These are phyloP conservation scores for Characodon lateralis DNA, from an alignment of 2,797 vertebrate species.

Conservation along the genomic window DNA sequence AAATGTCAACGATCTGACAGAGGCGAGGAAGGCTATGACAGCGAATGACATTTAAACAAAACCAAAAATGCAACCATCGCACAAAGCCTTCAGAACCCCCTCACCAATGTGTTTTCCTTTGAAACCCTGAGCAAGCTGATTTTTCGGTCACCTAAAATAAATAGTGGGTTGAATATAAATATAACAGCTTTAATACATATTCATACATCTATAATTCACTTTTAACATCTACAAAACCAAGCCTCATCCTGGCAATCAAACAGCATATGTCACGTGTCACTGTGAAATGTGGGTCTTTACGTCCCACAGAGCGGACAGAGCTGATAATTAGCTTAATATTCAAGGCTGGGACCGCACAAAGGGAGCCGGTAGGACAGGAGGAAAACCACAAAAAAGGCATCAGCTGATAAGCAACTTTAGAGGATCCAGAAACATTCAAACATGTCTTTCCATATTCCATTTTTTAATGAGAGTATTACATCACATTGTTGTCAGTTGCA, in stretches of 20 bases:
- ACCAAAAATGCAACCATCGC: background rate
- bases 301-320: constrained; percentile 53
- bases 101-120: constrained; percentile 1
- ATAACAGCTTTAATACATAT: background rate
- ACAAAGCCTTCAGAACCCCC: background rate
- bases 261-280: constrained; percentile 49
- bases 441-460: no score
- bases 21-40: background rate
- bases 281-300: constrained; percentile 46
- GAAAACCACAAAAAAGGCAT: background rate
- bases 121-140: background rate
- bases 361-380: background rate
- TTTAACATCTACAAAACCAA: background rate
- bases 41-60: constrained; percentile 23
- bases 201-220: background rate
- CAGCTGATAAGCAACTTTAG: background rate
- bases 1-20: constrained; percentile 24
- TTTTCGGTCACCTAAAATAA: background rate
- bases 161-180: background rate
- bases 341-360: constrained; percentile 31
- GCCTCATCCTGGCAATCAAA: background rate
- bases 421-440: background rate
- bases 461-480: background rate
- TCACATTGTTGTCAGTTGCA: background rate
- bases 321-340: constrained; percentile 70